Percentiles rank a stretch among this genome's conserved stretches.
Evolutionary conservation across 1,140 invertebrate species (phyloP).

Genomic region (Venturia canescens): DNA sequence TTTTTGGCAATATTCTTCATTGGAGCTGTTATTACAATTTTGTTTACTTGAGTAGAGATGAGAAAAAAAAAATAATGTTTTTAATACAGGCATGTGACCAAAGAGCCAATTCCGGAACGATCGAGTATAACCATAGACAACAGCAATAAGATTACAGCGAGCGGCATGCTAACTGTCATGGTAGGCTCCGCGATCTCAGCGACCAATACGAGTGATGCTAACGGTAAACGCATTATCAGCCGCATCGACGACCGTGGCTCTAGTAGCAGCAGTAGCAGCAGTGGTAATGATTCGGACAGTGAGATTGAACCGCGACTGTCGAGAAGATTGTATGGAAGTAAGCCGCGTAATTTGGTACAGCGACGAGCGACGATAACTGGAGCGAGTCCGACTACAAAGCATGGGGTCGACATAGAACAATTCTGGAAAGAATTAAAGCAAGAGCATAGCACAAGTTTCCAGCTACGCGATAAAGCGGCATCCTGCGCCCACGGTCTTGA

Average conservation of each 20-base stretch:
- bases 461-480: constrained; percentile 81
- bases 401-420: constrained; percentile 83
- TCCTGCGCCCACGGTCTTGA: constrained; percentile 85
- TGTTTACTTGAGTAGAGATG: background rate
- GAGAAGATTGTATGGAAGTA: constrained; percentile 83
- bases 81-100: constrained; percentile 63
- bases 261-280: no score
- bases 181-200: no score
- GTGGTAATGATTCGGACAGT: constrained; percentile 70
- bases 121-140: constrained; percentile 67
- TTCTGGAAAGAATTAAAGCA: constrained; percentile 84
- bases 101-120: constrained; percentile 69
- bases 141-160: constrained; percentile 68
- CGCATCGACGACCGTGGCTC: no score
- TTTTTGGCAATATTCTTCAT: no score
- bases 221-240: no score
- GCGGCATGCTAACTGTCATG: constrained; percentile 51
- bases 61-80: constrained; percentile 10
- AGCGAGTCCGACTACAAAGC: constrained; percentile 84
- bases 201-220: no score
- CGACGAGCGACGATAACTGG: constrained; percentile 93
- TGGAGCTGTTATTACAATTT: no score
- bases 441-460: constrained; percentile 76
- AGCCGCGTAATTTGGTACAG: constrained; percentile 85
- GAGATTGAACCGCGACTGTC: constrained; percentile 69